Evolutionary conservation across 2,113 vertebrate genomes (phyloP), one percentile per base, ranked within the genome.

Genomic region (Platichthys flesus): DNA sequence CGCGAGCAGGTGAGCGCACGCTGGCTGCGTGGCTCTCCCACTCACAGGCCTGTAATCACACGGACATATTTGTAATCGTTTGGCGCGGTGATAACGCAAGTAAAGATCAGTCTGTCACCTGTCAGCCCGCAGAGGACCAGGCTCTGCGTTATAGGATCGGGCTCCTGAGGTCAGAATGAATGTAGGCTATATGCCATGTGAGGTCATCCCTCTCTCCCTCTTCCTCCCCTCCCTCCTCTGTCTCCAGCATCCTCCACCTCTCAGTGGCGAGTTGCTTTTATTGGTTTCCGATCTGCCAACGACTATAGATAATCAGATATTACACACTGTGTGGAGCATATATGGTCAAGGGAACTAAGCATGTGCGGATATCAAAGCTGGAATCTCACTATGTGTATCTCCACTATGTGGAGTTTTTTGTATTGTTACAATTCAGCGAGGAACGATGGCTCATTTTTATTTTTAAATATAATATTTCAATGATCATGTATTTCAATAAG

Each of bases 121-220:
- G 85, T 67, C 85, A 79, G 63, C 40, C 14, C 66, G 13, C 6
- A 1, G 14, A 1, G n/a, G 23, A 40, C 71, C 7, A 21, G 35
- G 5, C 23, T 31, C 56, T 65, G 47, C 26, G 24, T 20, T 58
- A 31, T 52, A 31, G 14, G 51, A 86, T n/a, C 61, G 85, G 78
- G 72, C 81, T 67, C 67, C 61, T 84, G 69, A 87, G 86, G 91
- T 91, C 88, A 89, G 77, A 71, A 28, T 35, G 52, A 62, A 82
- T 71, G 74, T 61, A 80, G 64, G 51, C 54, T 76, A 70, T 71
- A 67, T 68, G 75, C 62, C 79, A 81, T 76, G 40, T 84, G 76
- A 86, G 89, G 78, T 88, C 85, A 84, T 35, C 52, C 42, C 51
- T 56, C 67, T 67, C 61, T 63, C 68, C 42, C 68, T 61, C 28